These are phyloP conservation scores for Papilio demoleus DNA, from an alignment of 2,888 invertebrate genomes.

Conservation along the genomic window DNA sequence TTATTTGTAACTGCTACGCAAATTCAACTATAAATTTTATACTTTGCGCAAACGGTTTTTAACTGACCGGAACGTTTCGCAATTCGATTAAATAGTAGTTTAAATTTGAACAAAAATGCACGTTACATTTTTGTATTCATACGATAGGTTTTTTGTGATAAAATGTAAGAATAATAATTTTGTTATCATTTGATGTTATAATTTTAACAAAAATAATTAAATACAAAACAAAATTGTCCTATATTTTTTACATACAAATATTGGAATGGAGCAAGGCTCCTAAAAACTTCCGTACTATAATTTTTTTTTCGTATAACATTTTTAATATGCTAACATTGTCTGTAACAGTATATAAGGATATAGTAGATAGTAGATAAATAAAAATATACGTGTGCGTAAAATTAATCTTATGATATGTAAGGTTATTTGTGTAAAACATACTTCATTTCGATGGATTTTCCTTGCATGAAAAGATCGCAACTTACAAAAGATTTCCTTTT, in stretches of 20 bases:
- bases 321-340: not conserved
- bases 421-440: not conserved
- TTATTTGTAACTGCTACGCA: conserved; percentile 2
- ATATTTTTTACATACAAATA: not conserved
- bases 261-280: not conserved
- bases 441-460: not conserved
- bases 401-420: too few species aligned
- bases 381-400: not conserved
- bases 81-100: not conserved
- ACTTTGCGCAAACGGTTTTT: not conserved
- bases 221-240: too few species aligned
- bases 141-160: not conserved
- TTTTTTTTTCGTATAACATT: not conserved
- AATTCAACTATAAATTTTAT: conserved; percentile 5
- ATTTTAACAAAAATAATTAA: too few species aligned
- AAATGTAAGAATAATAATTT: too few species aligned
- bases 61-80: conserved; percentile 1
- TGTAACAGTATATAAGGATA: too few species aligned
- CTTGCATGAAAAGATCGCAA: not conserved
- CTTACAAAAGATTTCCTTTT: not conserved
- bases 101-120: not conserved
- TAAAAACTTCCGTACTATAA: not conserved
- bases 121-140: not conserved
- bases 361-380: too few species aligned
- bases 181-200: too few species aligned